Percentiles rank a stretch among this genome's conserved stretches.
phyloP scores from a whole-genome alignment of 2,888 invertebrate genomes.

The Hedychridium roseum region DNA sequence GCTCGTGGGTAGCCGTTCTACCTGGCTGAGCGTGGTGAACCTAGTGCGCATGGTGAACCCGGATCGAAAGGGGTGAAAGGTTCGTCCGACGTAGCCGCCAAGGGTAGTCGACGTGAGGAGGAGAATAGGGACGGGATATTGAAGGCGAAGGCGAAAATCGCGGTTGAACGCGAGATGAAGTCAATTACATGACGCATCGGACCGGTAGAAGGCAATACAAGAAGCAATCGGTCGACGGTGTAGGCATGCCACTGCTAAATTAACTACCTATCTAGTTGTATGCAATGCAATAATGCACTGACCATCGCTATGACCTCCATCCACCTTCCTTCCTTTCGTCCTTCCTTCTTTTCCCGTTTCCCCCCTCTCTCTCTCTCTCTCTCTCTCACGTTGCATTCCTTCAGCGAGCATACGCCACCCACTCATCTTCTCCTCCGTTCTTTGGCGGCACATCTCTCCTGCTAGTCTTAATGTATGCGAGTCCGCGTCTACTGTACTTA shows the following conservation, averaged over 20 bases:
- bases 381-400: conserved; percentile 18
- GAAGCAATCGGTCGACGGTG: conserved; percentile 54
- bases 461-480: no score
- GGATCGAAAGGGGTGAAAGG: conserved; percentile 17
- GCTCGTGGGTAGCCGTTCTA: no score
- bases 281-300: conserved; percentile 58
- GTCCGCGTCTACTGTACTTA: no score
- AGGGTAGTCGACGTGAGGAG: conserved; percentile 21
- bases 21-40: no score
- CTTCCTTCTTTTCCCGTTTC: neutral
- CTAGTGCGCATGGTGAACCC: conserved; percentile 6
- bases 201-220: conserved; percentile 54
- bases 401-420: neutral
- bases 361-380: conserved; percentile 3
- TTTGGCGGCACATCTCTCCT: neutral
- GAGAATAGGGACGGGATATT: conserved; percentile 30
- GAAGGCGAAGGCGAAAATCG: conserved; percentile 40
- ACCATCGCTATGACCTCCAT: conserved; percentile 12
- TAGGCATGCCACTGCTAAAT: conserved; percentile 56
- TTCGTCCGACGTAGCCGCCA: conserved; percentile 4
- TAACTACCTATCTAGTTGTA: conserved; percentile 59
- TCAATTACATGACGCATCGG: conserved; percentile 63
- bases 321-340: conserved; percentile 10
- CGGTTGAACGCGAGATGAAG: conserved; percentile 50
- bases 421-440: neutral